Base-by-base conservation (phyloP, 2,888 invertebrate species). In the Monoplex corrugatus region DNA sequence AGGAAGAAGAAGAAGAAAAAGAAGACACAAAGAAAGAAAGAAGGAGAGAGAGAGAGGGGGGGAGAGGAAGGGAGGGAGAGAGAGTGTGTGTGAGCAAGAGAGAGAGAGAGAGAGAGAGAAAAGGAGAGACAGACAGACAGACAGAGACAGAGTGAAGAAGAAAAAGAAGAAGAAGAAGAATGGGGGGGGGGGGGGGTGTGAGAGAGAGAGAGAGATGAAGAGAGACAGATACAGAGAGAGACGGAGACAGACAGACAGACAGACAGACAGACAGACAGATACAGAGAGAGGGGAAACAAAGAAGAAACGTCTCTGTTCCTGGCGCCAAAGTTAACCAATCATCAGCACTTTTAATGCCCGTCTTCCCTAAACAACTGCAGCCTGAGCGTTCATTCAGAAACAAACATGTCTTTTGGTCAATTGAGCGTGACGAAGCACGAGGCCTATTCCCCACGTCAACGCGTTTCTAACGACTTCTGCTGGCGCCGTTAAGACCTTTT, bases 391-490 rank as follows among this genome's bases (percentile, higher is more conserved):
- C 10, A 23, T 23, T 28, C 28, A 28, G 63, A 68, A 28, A 68
- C 63, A 68, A 68, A 68, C 63, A 68, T 68, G 63, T 68, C 63
- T 68, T 68, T 68, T 28, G n/a, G n/a, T 23, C 63, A 68, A 68
- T 68, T 68, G 63, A n/a, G 28, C 63, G 28, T 68, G 63, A 68
- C 63, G 23, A 68, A 68, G 63, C 63, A 23, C 63, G 63, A 28
- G 63, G n/a, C 63, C 23, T 68, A 23, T 68, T 28, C 28, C 63
- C 63, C 63, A 68, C 63, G 63, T 68, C 63, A 68, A 68, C 63
- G 63, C 28, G 63, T 28, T 16, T 68, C 63, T 68, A 68, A 68
- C 63, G 63, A 68, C 63, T n/a, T 68, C 63, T 68, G 63, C 23
- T 68, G 63, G 63, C 23, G 63, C 63, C 6, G n/a, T 68, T n/a